Base-by-base conservation (phyloP, 2,888 invertebrate species). In the Seira ritae region DNA sequence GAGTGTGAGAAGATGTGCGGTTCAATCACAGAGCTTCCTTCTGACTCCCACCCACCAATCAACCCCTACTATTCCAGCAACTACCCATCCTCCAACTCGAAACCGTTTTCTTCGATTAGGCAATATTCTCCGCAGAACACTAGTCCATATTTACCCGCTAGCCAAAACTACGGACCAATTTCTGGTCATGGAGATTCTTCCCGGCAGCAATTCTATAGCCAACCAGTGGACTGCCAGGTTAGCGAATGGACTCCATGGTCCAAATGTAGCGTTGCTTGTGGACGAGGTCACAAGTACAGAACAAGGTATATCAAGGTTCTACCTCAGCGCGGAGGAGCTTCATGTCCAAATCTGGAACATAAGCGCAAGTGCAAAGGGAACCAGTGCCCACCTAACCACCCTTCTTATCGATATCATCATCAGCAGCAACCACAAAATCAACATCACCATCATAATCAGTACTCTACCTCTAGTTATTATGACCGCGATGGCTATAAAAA, bases 1-100 rank as follows among this genome's bases (percentile, higher is more conserved):
- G 93, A 93, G 66, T 97, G 97, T 89, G 92, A 93, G 83, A 92
- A 92, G 22, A 92, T 93, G 12, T 96, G 96, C 89, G 91, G 91
- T 4, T 90, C 91, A 85, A 91, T 95, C 22, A 78, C 73, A 1
- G 78, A 78, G 31, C 65, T 83, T 12, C 83, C 77, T 19, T 83
- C 83, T 0, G 83, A 83, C 67, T 83, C 83, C 1, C 75, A 69
- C 20, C 50, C 91, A 93, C 74, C 62, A 4, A 22, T 31, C 4
- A 60, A 42, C 23, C 24, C 22, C 1, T 66, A 17, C 31, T 37
- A 37, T 37, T 10, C 15, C 15, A 24, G 6, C 20, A 15, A 3
- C 20, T 17, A 76, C 42, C 31, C 31, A 31, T 31, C 31, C 69
- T 42, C 76, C 0, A 74, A 65, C 67, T 20, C 71, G 20, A 72